Evolutionary conservation across 2,113 vertebrate genomes (phyloP), one percentile per base, ranked within the genome.

Genomic region (Fregata magnificens): DNA sequence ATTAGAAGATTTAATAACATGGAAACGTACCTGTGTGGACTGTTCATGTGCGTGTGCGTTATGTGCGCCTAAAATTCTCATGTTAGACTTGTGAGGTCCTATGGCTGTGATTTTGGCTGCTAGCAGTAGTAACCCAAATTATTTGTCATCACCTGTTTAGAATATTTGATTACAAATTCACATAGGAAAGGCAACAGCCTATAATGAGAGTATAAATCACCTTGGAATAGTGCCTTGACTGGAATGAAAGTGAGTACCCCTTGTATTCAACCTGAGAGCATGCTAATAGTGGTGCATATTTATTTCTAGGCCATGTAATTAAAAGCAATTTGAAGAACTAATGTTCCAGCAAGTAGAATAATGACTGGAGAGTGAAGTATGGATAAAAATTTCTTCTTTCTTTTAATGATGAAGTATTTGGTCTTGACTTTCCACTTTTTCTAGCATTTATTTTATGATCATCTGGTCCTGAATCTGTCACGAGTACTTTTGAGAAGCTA

Each of bases 91-190:
- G 86, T 81, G 82, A 59, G 73, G 85, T 89, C 71, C 91, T 87
- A 20, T 42, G 62, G 42, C 86, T 97, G 59, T 91, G 95, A 95
- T 96, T 95, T 94, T 95, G 65, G 32, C 95, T 93, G 79, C 65
- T 92, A 93, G 82, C 71, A n/a, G 80, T 66, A 91, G 86, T 95
- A 94, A 96, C 26, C 67, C 26, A 93, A 95, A 97, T 97, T 95
- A 97, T 98, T 98, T 98, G 91, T 96, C 96, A 96, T 95, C 93
- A 96, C 34, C 86, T 94, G 90, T 96, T 98, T 97, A 91, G 97
- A 98, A 98, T 98, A 98, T 97, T 96, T 98, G 97, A 98, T 98
- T 98, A 96, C 93, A 95, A 86, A 98, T 98, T 98, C 98, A 97
- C 97, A 97, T 91, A 97, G 93, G 80, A 88, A 98, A 98, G 63